Evolutionary conservation across 2,113 vertebrate species (phyloP), one percentile per base, ranked within the genome.

Genomic region (Myodes glareolus): DNA sequence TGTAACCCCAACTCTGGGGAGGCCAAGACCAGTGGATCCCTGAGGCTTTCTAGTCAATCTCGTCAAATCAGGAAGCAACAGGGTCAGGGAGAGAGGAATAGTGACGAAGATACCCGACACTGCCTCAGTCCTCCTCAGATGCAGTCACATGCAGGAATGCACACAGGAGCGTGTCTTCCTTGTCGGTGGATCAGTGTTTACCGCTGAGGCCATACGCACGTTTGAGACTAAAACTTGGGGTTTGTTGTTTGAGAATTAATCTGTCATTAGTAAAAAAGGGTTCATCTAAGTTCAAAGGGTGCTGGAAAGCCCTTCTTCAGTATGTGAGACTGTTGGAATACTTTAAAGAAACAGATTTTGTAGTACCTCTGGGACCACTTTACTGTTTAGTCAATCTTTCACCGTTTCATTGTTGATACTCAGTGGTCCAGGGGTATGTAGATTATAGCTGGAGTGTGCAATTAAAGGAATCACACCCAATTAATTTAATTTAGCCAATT

Each of bases 281-380:
- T 55, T 91, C 31, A 10, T 39, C 45, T 47, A 33, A 65, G 11
- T 84, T 93, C 19, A 75, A 72, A 58, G 42, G 75, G 47, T 42
- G 23, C n/a, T 61, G 1, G 33, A 19, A 92, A 10, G 76, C 5
- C 4, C 29, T 13, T 47, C 55, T 72, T 93, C 8, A 84, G 17
- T 77, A 6, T 85, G 52, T 39, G 63, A 81, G 1, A 77, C 2
- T 47, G 85, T 94, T 82, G 47, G 61, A 12, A 5, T 70, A 1
- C 73, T 75, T 94, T 77, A 76, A 95, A 45, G 90, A 95, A 65
- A 16, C 39, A 1, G 19, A 84, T 70, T 94, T 97, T 65, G 68
- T 88, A 36, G 27, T 61, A 47, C 19, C 47, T 58, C 42, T n/a
- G 42, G 67, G 12, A 19, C 25, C 82, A 39, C 27, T 68, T 78